These are phyloP conservation scores for Eristalis intricaria DNA, from an alignment of 2,888 invertebrate genomes.

Conservation along the genomic window DNA sequence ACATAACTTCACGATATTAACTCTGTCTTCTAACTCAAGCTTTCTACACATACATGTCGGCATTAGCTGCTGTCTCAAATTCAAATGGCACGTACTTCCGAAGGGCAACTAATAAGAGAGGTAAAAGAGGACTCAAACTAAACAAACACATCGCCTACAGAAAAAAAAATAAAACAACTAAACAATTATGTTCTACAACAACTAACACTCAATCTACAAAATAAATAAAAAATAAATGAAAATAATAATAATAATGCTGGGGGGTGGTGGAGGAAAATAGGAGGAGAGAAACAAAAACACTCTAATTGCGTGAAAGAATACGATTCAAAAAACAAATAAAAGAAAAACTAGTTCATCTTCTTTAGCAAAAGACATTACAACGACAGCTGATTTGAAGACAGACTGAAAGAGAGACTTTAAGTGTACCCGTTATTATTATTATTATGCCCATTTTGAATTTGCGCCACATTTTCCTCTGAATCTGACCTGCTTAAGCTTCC, in stretches of 20 bases:
- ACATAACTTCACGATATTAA: too few species aligned
- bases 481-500: slow-evolving; percentile 94
- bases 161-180: background rate
- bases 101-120: background rate
- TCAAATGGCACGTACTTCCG: background rate
- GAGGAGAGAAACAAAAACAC: background rate
- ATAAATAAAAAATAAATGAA: slow-evolving; percentile 52
- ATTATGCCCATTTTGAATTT: slow-evolving; percentile 82
- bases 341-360: background rate
- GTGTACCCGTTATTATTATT: slow-evolving; percentile 82
- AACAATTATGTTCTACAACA: background rate
- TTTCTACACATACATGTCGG: too few species aligned
- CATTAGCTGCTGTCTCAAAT: too few species aligned
- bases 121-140: background rate
- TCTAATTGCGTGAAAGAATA: background rate
- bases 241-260: slow-evolving; percentile 71
- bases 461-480: slow-evolving; percentile 92
- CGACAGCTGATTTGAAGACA: background rate
- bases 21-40: too few species aligned
- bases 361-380: background rate
- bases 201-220: background rate
- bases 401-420: slow-evolving; percentile 76
- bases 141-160: background rate
- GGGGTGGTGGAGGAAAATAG: slow-evolving; percentile 1
- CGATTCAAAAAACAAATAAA: background rate